phyloP scores from a whole-genome alignment of 2,113 vertebrate genomes.

The Cyanistes caeruleus region DNA sequence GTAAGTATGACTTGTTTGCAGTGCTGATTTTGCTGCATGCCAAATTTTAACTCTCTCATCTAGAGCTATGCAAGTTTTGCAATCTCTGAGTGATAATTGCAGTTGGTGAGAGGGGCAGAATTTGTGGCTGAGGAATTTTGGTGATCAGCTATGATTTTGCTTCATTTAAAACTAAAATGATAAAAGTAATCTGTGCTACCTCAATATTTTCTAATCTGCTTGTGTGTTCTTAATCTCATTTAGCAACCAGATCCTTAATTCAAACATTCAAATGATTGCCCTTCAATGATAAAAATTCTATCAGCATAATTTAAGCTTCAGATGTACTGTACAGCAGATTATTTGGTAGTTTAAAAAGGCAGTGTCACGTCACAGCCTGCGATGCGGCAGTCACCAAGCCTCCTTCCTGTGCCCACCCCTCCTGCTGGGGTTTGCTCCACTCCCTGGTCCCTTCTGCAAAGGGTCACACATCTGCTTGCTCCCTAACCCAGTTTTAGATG shows the following conservation, averaged over 20 bases:
- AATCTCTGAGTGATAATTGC: slow-evolving; percentile 34
- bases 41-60: slow-evolving; percentile 62
- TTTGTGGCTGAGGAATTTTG: slow-evolving; percentile 14
- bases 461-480: neutral
- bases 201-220: slow-evolving; percentile 61
- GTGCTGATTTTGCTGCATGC: slow-evolving; percentile 82
- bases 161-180: slow-evolving; percentile 15
- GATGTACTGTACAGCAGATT: neutral
- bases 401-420: neutral
- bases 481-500: neutral
- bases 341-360: neutral
- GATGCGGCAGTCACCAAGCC: neutral
- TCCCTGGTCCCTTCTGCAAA: neutral
- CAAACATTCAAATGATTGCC: neutral
- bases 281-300: neutral
- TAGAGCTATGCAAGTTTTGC: slow-evolving; percentile 49
- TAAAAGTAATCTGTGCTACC: slow-evolving; percentile 36
- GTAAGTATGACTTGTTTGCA: slow-evolving; percentile 89
- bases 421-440: neutral
- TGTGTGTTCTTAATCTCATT: slow-evolving; percentile 48
- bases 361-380: neutral
- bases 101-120: slow-evolving; percentile 20
- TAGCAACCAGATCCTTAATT: neutral
- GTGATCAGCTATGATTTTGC: slow-evolving; percentile 19
- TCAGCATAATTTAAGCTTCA: neutral